Conservation (phyloP, 2,888 invertebrate genomes). For the Drosophila testacea region DNA sequence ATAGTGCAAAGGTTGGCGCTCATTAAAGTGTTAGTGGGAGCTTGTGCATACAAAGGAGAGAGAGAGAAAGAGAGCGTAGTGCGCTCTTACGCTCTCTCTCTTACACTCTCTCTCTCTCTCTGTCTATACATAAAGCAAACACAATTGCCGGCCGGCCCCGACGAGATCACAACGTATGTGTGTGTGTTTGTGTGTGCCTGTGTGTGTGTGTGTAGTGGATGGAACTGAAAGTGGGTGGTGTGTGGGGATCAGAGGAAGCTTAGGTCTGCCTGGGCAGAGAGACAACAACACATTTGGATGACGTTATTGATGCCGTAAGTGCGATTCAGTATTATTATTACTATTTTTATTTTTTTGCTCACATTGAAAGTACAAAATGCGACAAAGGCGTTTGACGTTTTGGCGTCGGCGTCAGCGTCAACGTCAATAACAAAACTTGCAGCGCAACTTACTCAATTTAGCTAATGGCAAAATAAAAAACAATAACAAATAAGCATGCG, state of each 20-base stretch:
- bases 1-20: not conserved
- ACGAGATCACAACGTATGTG: conserved; percentile 30
- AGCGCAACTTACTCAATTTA: conserved; percentile 31
- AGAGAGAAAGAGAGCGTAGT: conserved; percentile 4
- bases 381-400: conserved; percentile 26
- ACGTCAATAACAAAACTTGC: conserved; percentile 12
- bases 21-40: conserved; percentile 13
- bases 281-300: conserved; percentile 31
- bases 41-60: conserved; percentile 12
- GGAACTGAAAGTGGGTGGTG: not conserved
- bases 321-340: no score
- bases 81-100: conserved; percentile 7
- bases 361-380: conserved; percentile 18
- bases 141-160: conserved; percentile 57
- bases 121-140: conserved; percentile 15
- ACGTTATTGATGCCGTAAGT: conserved; percentile 69
- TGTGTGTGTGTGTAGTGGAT: not conserved
- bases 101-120: conserved; percentile 2
- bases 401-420: conserved; percentile 25
- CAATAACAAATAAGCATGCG: conserved; percentile 23
- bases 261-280: conserved; percentile 12
- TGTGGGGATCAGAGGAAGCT: conserved; percentile 5
- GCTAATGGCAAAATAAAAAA: conserved; percentile 14
- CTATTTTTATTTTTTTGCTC: conserved; percentile 16
- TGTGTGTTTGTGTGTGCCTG: not conserved